Base-by-base conservation (phyloP, 2,113 vertebrate genomes). In the Notechis scutatus region DNA sequence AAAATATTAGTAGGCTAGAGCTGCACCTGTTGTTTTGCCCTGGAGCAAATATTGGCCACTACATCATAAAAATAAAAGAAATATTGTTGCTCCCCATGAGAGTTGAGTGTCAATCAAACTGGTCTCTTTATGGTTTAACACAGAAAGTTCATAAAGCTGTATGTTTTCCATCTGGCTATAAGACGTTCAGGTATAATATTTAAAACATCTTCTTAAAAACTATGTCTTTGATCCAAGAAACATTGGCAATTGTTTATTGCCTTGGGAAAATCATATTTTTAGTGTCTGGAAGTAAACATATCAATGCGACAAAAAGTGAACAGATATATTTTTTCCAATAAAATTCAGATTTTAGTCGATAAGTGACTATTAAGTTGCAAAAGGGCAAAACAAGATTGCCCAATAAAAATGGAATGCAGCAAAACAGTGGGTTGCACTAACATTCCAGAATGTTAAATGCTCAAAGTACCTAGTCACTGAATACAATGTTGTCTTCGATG, bases 61-160 rank as follows among this genome's bases (percentile, higher is more conserved):
- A 93, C 89, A 93, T 93, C 93, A 90, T 61, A 47, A 61, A 87
- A 93, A 87, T 47, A 15, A 95, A 95, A 95, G 90, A 18, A 87
- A 94, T 92, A 52, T 15, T 87, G 29, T 12, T 93, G 0, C 45
- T 93, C 4, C 15, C 45, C 18, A 89, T 23, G 52, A 94, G 52
- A 93, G 91, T 50, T 47, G 90, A 34, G 18, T 93, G 8, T 21
- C 92, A 96, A 64, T 88, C 91, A 94, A 91, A 9, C n/a, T 89
- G 18, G 0, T 90, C 2, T 90, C 47, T 42, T 94, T 88, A 89
- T 94, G 26, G 6, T 64, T 91, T 89, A 61, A 90, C 90, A 45
- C 6, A 50, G 64, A 15, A 64, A 61, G 29, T 85, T 54, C 5
- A 8, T 2, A 87, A 8, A 2, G 54, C 88, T 94, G 42, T 24